A percentile compares a stretch with the other conserved stretches of the same genome.
Conservation (phyloP, 2,888 invertebrate species). For the Gibbula magus region DNA sequence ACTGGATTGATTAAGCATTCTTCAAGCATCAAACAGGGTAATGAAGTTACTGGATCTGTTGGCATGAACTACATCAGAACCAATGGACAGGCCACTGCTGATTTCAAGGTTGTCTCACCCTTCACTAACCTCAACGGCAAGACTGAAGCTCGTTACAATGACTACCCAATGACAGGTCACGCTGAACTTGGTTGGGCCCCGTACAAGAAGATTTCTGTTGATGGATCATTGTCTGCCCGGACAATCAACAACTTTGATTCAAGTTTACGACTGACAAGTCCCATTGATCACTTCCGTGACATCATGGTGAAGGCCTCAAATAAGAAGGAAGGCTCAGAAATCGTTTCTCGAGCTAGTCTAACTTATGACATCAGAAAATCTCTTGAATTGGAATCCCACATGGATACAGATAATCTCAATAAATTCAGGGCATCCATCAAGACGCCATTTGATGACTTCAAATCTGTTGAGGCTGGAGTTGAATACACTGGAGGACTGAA, state of each 20-base stretch:
- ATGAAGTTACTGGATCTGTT: conserved; percentile 36
- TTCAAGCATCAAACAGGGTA: conserved; percentile 35
- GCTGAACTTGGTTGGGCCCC: conserved; percentile 40
- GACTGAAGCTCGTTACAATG: conserved; percentile 37
- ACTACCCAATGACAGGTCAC: conserved; percentile 45
- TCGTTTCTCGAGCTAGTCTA: conserved; percentile 29
- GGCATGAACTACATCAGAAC: conserved; percentile 40
- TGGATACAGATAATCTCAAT: background rate
- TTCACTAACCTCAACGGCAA: conserved; percentile 39
- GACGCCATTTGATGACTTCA: conserved; percentile 32
- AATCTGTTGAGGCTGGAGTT: conserved; percentile 33
- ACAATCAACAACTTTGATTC: conserved; percentile 33
- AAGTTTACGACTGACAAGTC: conserved; percentile 37
- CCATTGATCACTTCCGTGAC: conserved; percentile 32
- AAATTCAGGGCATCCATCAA: conserved; percentile 28
- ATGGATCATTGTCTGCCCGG: conserved; percentile 41
- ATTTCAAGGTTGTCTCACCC: conserved; percentile 42
- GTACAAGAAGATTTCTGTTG: conserved; percentile 40
- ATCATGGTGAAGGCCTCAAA: conserved; percentile 32
- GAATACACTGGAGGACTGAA: conserved; percentile 7
- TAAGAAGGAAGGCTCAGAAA: conserved; percentile 33
- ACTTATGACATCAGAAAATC: conserved; percentile 34
- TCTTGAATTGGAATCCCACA: conserved; percentile 14
- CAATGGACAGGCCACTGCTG: conserved; percentile 35
- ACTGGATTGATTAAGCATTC: conserved; percentile 43